Evolutionary conservation across 2,797 vertebrate genomes (phyloP), one percentile per base, ranked within the genome.

Genomic region (Acrossocheilus fasciatus): DNA sequence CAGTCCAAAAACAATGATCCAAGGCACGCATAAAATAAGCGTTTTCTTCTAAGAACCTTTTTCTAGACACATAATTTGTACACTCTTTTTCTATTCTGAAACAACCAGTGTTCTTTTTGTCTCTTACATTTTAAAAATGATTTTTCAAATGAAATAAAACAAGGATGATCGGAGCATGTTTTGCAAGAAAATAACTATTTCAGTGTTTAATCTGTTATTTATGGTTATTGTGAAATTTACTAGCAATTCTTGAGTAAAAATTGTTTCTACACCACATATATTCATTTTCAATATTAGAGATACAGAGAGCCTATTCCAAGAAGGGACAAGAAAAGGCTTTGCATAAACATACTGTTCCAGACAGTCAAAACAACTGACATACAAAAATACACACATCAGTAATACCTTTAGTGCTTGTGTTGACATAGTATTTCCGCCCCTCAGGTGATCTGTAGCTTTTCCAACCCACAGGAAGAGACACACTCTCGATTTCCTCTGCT

Each of bases 391-490:
- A 77, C 18, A 45, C 15, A 64, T 30, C 47, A 34, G 47, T 90
- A 94, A 96, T 92, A 98, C 97, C 97, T 91, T 96, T 97, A 26
- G 96, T 97, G 92, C 91, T 91, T 89, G 95, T 95, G 94, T 97
- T 97, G 93, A 97, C 96, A 34, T 97, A 97, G 90, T 97, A 97
- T 72, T 92, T 92, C 39, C 92, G 94, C 4, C 97, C 97, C 88
- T 97, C 96, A 0, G 96, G 96, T n/a, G 96, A 97, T 50, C 93
- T 92, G 93, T 96, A 97, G 93, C 96, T 96, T 80, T 95, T 97
- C 97, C 97, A 97, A 90, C 96, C 96, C 0, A 93, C 94, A 18
- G 97, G 96, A 62, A 97, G 96, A 83, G 94, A 75, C 82, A 10
- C 0, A 81, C 93, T 87, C 91, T 94, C 91, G 0, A 85, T 90